Percentiles rank a stretch among this genome's conserved stretches.
phyloP scores from a whole-genome alignment of 1,140 invertebrate genomes.

The Monomorium pharaonis region DNA sequence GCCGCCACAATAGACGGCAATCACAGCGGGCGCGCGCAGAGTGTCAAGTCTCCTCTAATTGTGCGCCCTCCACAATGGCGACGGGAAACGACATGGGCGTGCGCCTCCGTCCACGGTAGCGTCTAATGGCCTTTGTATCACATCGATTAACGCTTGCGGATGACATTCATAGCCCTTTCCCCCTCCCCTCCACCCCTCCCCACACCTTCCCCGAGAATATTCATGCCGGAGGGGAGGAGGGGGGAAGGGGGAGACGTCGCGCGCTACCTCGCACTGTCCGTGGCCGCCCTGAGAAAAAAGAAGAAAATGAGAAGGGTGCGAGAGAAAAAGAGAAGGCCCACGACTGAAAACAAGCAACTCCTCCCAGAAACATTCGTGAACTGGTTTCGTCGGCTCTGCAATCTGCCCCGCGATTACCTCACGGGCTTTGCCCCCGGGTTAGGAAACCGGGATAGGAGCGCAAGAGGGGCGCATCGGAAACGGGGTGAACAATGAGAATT shows the following conservation, averaged over 20 bases:
- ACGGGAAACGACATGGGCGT: slow-evolving; percentile 75
- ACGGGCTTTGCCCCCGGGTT: background rate
- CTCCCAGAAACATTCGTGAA: slow-evolving; percentile 55
- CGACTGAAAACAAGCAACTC: slow-evolving; percentile 49
- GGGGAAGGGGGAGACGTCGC: slow-evolving; percentile 22
- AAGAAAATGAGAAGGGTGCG: background rate
- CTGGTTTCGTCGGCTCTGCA: slow-evolving; percentile 45
- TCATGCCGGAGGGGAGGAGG: too few species aligned
- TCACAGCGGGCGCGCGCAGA: slow-evolving; percentile 48
- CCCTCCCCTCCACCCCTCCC: background rate
- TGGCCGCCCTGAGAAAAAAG: slow-evolving; percentile 37
- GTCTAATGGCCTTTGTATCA: slow-evolving; percentile 76
- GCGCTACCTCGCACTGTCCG: slow-evolving; percentile 31
- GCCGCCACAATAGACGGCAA: slow-evolving; percentile 53
- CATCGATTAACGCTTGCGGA: slow-evolving; percentile 78
- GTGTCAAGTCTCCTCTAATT: slow-evolving; percentile 72
- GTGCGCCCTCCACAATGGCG: slow-evolving; percentile 65
- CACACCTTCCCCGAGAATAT: slow-evolving; percentile 62
- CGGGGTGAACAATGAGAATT: slow-evolving; percentile 79
- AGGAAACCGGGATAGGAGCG: slow-evolving; percentile 48
- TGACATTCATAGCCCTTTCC: slow-evolving; percentile 73
- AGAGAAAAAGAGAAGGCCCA: background rate
- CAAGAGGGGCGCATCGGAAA: slow-evolving; percentile 62
- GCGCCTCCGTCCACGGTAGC: slow-evolving; percentile 56
- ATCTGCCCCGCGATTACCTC: slow-evolving; percentile 9